A percentile compares a stretch with the other conserved stretches of the same genome.
Conservation (phyloP, 2,888 invertebrate species). For the Subacronicta megacephala region DNA sequence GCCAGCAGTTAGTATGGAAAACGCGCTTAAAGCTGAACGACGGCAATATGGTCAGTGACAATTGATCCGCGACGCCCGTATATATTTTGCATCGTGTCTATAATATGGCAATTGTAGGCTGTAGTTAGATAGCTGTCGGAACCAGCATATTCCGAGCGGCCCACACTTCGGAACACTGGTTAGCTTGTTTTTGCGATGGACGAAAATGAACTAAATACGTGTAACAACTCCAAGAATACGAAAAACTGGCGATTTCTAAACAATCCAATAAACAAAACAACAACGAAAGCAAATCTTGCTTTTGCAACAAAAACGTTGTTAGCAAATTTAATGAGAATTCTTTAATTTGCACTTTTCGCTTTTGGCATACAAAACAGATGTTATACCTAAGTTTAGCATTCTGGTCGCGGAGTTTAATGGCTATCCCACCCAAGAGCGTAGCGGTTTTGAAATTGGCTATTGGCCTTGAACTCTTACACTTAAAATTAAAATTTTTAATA, state of each 20-base stretch:
- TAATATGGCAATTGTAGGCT: too few species aligned
- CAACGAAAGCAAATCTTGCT: slow-evolving; percentile 1
- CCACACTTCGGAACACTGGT: too few species aligned
- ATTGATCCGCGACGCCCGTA: too few species aligned
- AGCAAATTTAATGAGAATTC: slow-evolving; percentile 23
- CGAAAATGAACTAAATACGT: too few species aligned
- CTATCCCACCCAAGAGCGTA: slow-evolving; percentile 43
- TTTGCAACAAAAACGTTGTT: slow-evolving; percentile 25
- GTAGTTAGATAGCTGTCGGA: too few species aligned
- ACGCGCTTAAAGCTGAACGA: too few species aligned
- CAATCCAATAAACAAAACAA: neutral
- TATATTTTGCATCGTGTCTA: too few species aligned
- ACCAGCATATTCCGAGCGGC: too few species aligned
- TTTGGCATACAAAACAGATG: slow-evolving; percentile 31
- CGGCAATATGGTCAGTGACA: too few species aligned
- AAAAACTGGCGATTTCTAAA: neutral
- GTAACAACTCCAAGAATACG: neutral
- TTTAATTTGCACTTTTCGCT: slow-evolving; percentile 37
- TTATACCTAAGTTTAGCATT: slow-evolving; percentile 34
- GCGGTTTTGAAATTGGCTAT: slow-evolving; percentile 37
- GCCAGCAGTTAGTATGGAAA: too few species aligned
- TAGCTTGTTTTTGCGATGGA: too few species aligned
- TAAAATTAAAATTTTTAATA: neutral
- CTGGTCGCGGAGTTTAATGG: slow-evolving; percentile 22
- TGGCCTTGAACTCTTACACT: slow-evolving; percentile 28